Evolutionary conservation across 2,797 vertebrate species (phyloP).

Genomic region (Diglossa cyanea): DNA sequence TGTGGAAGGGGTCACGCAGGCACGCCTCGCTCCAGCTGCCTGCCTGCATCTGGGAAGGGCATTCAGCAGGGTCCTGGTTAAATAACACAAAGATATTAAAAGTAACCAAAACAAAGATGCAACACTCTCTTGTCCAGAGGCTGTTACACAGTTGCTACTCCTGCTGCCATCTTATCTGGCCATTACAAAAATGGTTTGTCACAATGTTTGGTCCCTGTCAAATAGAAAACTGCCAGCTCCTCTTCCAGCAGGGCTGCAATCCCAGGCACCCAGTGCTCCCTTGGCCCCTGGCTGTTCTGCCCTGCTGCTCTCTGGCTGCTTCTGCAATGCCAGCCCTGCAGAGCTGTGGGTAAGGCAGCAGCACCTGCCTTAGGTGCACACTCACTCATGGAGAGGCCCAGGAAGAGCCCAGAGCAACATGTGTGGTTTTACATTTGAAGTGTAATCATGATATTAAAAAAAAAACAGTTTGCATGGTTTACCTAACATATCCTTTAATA

Average conservation of each 20-base stretch:
- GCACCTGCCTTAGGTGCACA: accelerated
- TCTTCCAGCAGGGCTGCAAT: not conserved
- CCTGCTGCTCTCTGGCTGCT: not conserved
- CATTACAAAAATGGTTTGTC: not conserved
- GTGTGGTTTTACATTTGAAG: not conserved
- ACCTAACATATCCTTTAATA: not conserved
- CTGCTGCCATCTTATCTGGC: not conserved
- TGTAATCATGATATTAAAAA: not conserved
- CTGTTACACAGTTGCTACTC: not conserved
- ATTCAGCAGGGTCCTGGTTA: not conserved
- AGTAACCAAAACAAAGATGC: not conserved
- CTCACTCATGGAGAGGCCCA: not conserved
- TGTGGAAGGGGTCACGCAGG: accelerated
- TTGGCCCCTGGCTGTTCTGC: not conserved
- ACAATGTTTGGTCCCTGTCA: not conserved
- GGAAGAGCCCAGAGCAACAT: not conserved
- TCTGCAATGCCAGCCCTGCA: not conserved
- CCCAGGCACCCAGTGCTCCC: not conserved
- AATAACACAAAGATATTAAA: not conserved
- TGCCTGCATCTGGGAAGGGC: not conserved
- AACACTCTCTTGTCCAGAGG: not conserved
- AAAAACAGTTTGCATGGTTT: not conserved
- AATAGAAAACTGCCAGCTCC: not conserved
- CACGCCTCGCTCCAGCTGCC: accelerated
- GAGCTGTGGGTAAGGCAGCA: accelerated